A percentile compares a stretch with the other conserved stretches of the same genome.
Conservation (phyloP, 2,888 invertebrate species). For the Oscheius myriophilus region DNA sequence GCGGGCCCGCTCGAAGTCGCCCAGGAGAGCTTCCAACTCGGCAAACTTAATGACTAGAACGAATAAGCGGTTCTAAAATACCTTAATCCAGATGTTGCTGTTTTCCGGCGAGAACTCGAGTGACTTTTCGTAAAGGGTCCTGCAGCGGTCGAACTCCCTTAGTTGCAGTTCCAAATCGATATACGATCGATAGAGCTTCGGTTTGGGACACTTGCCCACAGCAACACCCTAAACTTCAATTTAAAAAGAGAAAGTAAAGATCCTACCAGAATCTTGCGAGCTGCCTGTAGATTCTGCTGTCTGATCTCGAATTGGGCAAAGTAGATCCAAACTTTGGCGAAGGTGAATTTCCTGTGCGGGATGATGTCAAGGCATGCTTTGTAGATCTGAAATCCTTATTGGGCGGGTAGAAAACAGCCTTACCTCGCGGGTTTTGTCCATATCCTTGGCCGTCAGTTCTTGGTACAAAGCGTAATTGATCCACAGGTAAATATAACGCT, state of each 20-base stretch:
- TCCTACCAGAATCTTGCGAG: slow-evolving; percentile 85
- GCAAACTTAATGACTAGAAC: slow-evolving; percentile 85
- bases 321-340: slow-evolving; percentile 96
- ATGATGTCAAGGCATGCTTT: slow-evolving; percentile 90
- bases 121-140: slow-evolving; percentile 92
- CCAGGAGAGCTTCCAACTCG: slow-evolving; percentile 91
- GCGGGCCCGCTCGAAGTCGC: slow-evolving; percentile 89
- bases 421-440: slow-evolving; percentile 81
- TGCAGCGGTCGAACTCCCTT: slow-evolving; percentile 95
- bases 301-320: slow-evolving; percentile 97
- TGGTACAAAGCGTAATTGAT: slow-evolving; percentile 92
- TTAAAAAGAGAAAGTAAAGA: not conserved
- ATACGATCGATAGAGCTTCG: slow-evolving; percentile 95
- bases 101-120: slow-evolving; percentile 95
- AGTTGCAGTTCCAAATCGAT: slow-evolving; percentile 95
- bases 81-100: slow-evolving; percentile 96
- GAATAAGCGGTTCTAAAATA: too few relatives aligned
- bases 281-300: slow-evolving; percentile 86
- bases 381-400: slow-evolving; percentile 78
- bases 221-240: slow-evolving; percentile 80
- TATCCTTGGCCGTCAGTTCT: slow-evolving; percentile 89
- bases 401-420: not conserved
- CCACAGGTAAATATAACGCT: slow-evolving; percentile 96
- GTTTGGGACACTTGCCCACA: slow-evolving; percentile 93
- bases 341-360: slow-evolving; percentile 96